Evolutionary conservation across 2,797 vertebrate species (phyloP), one percentile per base, ranked within the genome.

Genomic region (Macrochelys suwanniensis): DNA sequence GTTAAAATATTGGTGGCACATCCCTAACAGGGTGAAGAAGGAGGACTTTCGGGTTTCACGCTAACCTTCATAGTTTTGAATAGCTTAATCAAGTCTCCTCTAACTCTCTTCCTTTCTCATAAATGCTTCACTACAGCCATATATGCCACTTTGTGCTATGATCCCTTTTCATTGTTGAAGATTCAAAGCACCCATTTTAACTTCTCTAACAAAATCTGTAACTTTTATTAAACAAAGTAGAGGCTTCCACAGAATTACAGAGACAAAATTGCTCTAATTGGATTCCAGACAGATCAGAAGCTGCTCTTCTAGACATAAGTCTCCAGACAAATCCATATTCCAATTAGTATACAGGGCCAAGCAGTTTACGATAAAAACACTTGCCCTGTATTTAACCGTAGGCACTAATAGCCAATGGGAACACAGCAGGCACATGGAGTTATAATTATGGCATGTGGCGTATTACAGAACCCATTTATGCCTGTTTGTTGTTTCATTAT

Each of bases 351-450:
- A 28, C 2, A 5, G 26, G 19, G 65, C 47, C 77, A 57, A 61
- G 1, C 84, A 26, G n/a, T 37, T 56, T 84, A 51, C 56, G 90
- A 51, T 1, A 82, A 37, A 5, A 17, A 11, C 19, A 5, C 17
- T 90, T 89, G 76, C n/a, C 51, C 16, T 80, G 13, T 56, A 12
- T 88, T 95, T 91, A 74, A 82, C 90, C 68, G 23, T 42, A 65
- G 61, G 71, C 47, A 81, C 79, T 83, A 68, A 13, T 53, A 79
- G 83, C 26, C 12, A 9, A 26, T 84, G 15, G 79, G 51, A 88
- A 33, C 45, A 31, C 15, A 23, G 49, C 74, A 65, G 26, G 51
- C 37, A 19, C 33, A 37, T 37, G 4, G 33, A 68, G 33, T 21
- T 37, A 68, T 68, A 37, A 68, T 68, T 68, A 68, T 37, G 33